Conservation (phyloP, 2,797 vertebrate genomes). For the Liasis olivaceus region DNA sequence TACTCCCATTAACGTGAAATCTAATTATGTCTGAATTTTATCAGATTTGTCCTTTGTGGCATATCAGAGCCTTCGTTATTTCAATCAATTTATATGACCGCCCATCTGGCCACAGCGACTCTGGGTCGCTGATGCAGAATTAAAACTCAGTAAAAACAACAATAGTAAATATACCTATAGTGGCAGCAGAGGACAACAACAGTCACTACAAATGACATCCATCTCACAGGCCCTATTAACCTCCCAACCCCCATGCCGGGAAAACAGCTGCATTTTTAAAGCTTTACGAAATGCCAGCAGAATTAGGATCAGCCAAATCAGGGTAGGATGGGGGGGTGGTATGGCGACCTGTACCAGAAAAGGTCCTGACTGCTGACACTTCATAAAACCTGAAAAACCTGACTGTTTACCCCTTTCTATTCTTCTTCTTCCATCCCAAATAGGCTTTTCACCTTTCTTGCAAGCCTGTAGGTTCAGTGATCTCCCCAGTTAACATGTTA, state of each 20-base stretch:
- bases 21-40: background rate
- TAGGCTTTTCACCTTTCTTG: background rate
- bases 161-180: no score
- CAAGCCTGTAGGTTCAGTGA: accelerated
- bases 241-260: background rate
- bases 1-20: background rate
- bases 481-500: background rate
- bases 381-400: background rate
- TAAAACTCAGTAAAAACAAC: no score
- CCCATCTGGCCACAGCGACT: no score
- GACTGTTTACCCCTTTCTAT: background rate
- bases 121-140: no score
- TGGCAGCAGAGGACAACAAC: no score
- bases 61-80: no score
- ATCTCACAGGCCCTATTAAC: background rate
- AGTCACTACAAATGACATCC: background rate
- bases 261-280: background rate
- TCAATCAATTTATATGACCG: no score
- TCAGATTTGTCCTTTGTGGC: no score
- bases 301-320: background rate
- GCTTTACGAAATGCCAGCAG: background rate
- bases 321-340: background rate
- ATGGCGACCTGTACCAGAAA: background rate
- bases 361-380: background rate
- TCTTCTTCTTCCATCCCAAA: background rate